Base-by-base conservation (phyloP, 2,888 invertebrate species). In the Suillia variegata region DNA sequence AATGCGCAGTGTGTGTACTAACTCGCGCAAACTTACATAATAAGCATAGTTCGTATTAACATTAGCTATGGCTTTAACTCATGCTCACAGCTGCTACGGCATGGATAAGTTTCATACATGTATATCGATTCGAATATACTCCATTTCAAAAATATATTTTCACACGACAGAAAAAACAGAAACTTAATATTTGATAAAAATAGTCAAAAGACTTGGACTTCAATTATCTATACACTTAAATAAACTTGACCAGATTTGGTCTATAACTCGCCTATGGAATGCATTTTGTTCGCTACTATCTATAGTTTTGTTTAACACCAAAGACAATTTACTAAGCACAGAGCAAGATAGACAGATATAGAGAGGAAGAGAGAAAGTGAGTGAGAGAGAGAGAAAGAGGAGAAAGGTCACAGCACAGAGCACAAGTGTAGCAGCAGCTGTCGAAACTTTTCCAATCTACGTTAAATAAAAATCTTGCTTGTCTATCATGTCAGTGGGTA, bases 381-480 rank as follows among this genome's bases (percentile, higher is more conserved):
- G 12, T 12, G 6, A 6, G 31, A 12, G 6, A 31, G 31, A 6
- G 6, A 31, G 12, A 12, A 6, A 31, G 31, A 6, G 6, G 12
- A 31, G 6, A 12, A 31, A 31, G 6, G 31, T 6, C 31, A 31
- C 31, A 31, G 31, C 31, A 38, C 45, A 4, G 20, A 3, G 18
- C 17, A 20, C 45, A 38, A 38, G 62, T 1, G 20, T 22, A 68
- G 52, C 50, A 68, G 52, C 50, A 66, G 66, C 70, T 70, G 72
- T 74, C 72, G 71, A 75, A 74, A 74, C 74, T 74, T 74, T 74
- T 74, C 75, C 75, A 74, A 75, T 74, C 74, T 75, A 70, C 66
- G 75, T 72, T 74, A 75, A 75, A 74, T 75, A 74, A 74, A 74
- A 62, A 74, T 70, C 70, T 67, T 67, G n/a, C 73, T 66, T 74